Conservation (phyloP, 2,888 invertebrate genomes). For the Octonoba sinensis region DNA sequence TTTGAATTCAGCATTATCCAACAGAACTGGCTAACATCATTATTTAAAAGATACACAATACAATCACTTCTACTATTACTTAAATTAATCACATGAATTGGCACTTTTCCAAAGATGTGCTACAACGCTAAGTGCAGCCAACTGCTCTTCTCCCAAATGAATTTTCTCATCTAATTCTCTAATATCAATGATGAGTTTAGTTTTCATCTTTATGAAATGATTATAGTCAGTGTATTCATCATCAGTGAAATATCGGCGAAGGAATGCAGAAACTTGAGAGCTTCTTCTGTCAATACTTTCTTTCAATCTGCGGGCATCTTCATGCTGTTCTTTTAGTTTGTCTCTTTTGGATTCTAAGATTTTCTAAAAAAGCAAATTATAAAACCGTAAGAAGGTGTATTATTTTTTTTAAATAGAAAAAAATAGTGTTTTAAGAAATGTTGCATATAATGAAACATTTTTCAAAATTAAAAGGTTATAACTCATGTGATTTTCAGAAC, state of each 20-base stretch:
- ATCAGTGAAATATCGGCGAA: conserved; percentile 80
- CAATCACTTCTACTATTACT: neutral
- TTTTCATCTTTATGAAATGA: conserved; percentile 89
- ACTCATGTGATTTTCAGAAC: too few relatives aligned
- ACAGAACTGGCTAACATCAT: conserved; percentile 25
- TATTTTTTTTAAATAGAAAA: too few relatives aligned
- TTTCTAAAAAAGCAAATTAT: conserved; percentile 69
- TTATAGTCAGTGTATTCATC: conserved; percentile 85
- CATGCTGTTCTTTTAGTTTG: conserved; percentile 82
- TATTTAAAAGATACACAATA: conserved; percentile 31
- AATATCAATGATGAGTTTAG: conserved; percentile 84
- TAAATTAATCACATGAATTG: conserved; percentile 43
- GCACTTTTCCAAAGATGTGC: conserved; percentile 61
- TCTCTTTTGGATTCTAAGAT: conserved; percentile 81
- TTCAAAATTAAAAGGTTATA: too few relatives aligned
- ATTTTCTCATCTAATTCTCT: conserved; percentile 87
- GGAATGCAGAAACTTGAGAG: conserved; percentile 79
- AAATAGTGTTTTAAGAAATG: neutral
- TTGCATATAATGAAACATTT: neutral
- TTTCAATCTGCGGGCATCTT: conserved; percentile 86
- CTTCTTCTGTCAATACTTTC: conserved; percentile 85
- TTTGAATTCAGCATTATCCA: conserved; percentile 16
- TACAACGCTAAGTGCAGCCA: conserved; percentile 61
- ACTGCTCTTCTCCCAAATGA: conserved; percentile 63
- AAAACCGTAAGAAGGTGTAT: too few relatives aligned